Evolutionary conservation across 2,113 vertebrate genomes (phyloP).

Genomic region (Lophius piscatorius): DNA sequence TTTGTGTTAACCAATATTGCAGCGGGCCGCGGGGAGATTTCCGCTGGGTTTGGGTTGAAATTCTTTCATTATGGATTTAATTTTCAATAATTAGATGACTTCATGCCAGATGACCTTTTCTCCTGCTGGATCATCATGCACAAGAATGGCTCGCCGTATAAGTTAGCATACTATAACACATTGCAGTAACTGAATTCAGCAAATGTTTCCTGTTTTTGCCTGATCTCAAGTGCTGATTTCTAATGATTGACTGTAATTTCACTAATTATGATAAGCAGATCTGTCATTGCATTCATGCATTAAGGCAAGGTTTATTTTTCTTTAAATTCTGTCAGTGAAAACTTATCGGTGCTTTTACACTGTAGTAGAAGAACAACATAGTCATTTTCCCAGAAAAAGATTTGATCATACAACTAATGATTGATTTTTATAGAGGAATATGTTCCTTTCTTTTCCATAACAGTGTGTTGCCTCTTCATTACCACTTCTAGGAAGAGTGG

Average conservation of each 20-base stretch:
- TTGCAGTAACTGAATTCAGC: background rate
- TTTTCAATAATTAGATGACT: slow-evolving; percentile 25
- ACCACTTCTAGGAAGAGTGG: slow-evolving; percentile 26
- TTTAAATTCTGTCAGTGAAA: too few species aligned
- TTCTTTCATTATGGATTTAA: slow-evolving; percentile 34
- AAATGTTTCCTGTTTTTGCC: background rate
- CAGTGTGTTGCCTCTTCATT: slow-evolving; percentile 21
- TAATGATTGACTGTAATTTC: too few species aligned
- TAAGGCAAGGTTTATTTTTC: too few species aligned
- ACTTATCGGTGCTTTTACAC: too few species aligned
- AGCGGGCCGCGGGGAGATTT: background rate
- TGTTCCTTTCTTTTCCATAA: slow-evolving; percentile 14
- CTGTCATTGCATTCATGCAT: too few species aligned
- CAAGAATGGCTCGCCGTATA: background rate
- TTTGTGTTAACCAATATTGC: slow-evolving; percentile 41
- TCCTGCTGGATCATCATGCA: background rate
- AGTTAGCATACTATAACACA: background rate
- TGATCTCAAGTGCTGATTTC: too few species aligned
- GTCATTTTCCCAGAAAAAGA: background rate
- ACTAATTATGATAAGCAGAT: too few species aligned
- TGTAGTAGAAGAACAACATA: background rate
- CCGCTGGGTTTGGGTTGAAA: slow-evolving; percentile 7
- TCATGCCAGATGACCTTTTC: background rate
- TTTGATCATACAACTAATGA: slow-evolving; percentile 20
- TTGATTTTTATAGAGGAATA: slow-evolving; percentile 12